Percentiles rank a stretch among this genome's conserved stretches.
Conservation (phyloP, 2,113 vertebrate genomes). For the Oriolus oriolus region DNA sequence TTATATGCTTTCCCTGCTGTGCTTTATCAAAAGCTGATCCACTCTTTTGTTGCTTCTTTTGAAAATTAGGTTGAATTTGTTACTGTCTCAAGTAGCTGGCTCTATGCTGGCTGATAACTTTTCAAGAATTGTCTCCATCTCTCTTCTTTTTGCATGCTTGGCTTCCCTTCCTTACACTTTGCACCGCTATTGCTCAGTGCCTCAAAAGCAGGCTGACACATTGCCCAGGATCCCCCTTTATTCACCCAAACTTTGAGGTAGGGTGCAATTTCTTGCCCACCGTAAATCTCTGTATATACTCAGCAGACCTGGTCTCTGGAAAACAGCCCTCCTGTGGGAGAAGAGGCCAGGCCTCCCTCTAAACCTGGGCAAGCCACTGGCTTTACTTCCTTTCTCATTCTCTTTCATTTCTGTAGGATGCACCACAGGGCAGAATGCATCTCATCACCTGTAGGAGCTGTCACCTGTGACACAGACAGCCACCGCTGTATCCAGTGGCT, state of each 20-base stretch:
- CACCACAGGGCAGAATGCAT: background rate
- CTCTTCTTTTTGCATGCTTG: background rate
- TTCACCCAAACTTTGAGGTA: background rate
- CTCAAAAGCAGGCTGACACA: background rate
- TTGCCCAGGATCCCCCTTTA: background rate
- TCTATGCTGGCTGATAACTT: background rate
- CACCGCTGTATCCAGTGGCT: background rate
- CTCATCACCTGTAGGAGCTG: background rate
- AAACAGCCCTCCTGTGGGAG: background rate
- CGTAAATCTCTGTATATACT: background rate
- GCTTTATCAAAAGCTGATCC: slow-evolving; percentile 38
- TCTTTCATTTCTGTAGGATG: background rate
- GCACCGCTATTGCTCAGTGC: background rate
- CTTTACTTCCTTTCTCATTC: background rate
- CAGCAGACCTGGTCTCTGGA: background rate
- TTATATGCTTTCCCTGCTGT: slow-evolving; percentile 28
- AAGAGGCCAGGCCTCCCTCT: background rate
- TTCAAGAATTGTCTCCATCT: background rate
- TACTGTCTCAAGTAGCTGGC: slow-evolving; percentile 32
- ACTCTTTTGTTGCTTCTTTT: slow-evolving; percentile 34
- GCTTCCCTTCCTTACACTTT: background rate
- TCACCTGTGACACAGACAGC: background rate
- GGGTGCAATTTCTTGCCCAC: background rate
- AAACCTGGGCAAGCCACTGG: background rate
- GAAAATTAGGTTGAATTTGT: slow-evolving; percentile 56